Base-by-base conservation (phyloP, 2,113 vertebrate species). In the Brachyhypopomus gauderio region DNA sequence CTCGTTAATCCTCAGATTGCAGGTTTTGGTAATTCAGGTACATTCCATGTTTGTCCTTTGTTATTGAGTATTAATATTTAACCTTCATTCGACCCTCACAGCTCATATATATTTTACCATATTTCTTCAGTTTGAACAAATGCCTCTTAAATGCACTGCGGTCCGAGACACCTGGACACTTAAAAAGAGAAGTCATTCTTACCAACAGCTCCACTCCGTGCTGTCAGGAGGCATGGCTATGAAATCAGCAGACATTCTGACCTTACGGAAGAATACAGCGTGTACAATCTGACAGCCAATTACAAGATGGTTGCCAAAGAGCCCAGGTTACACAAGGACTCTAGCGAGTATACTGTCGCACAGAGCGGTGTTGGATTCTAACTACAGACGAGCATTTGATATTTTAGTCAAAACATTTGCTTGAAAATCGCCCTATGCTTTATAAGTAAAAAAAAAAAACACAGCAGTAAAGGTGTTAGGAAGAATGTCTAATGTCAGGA, bases 241-340 rank as follows among this genome's bases (percentile, higher is more conserved):
- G 8, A 67, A 67, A 36, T 67, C 7, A 20, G 19, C 36, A 36
- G 30, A 67, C 64, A 36, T 20, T 67, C 30, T 4, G 16, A 67
- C 17, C 5, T 30, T 66, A 14, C 17, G 4, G 63, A 30, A 67
- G 30, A 67, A 36, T 9, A 36, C 19, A 36, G 30, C 7, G 6
- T 36, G 64, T 20, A 36, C 20, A 34, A 67, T 34, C 30, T 67
- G n/a, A 60, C 58, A 60, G 64, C 64, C 64, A 67, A 36, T 67
- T 67, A 67, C 27, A 67, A 36, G 64, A 67, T 36, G 16, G 16
- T 36, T 6, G 63, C 25, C 63, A 66, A 6, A 17, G 27, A 66
- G 63, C 25, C 27, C 63, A 66, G 63, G 16, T 27, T 34, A 34
- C 27, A 66, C 16, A 66, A 34, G 30, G 17, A 67, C 64, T 36